A percentile compares a stretch with the other conserved stretches of the same genome.
These are phyloP conservation scores for Clavelina lepadiformis DNA, from an alignment of 23 tunicate species.

Conservation along the genomic window DNA sequence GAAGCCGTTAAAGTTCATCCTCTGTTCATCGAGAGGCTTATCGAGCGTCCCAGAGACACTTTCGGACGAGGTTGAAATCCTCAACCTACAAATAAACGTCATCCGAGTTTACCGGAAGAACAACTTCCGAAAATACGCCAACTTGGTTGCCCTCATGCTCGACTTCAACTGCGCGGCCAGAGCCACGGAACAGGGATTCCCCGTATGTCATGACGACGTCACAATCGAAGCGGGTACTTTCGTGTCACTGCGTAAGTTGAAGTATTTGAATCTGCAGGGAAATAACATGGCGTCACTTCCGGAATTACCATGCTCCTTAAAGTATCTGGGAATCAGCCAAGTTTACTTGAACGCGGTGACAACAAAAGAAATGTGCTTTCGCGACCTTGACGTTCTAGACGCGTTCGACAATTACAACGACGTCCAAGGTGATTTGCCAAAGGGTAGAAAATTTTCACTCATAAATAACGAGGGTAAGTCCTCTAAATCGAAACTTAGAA, in stretches of 20 bases:
- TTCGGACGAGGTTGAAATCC: neutral
- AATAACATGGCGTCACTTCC: neutral
- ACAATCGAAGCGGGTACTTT: neutral
- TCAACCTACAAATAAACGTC: neutral
- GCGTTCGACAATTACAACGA: neutral
- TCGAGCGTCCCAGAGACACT: neutral
- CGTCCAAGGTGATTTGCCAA: neutral
- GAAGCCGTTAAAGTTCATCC: neutral
- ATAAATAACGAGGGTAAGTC: neutral
- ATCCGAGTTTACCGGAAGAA: neutral
- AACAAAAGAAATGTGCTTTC: neutral
- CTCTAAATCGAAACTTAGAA: neutral
- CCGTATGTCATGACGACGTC: neutral
- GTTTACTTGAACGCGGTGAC: neutral
- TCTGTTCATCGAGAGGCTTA: neutral
- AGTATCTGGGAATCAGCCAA: neutral
- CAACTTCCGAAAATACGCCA: neutral
- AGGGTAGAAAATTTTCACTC: neutral
- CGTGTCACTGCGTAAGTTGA: neutral
- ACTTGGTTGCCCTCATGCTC: neutral
- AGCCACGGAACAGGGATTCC: neutral
- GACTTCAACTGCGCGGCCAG: neutral
- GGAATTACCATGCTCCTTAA: neutral
- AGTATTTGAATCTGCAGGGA: neutral
- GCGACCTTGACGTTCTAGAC: neutral